Conservation (phyloP, 2,113 vertebrate species). For the Lepus europaeus region DNA sequence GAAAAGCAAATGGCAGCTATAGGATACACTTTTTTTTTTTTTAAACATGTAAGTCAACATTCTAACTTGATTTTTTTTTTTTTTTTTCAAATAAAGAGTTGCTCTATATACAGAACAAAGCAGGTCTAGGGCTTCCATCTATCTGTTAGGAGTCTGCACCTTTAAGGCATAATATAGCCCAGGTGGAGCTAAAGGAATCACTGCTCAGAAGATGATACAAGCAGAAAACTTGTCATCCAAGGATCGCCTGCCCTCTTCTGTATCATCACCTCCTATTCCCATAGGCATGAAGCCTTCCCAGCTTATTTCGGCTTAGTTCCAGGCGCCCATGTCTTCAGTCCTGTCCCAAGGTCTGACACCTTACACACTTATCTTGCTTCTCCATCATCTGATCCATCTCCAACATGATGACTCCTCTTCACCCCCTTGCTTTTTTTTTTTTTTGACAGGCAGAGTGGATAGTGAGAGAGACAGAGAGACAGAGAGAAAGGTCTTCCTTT, state of each 20-base stretch:
- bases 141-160: neutral
- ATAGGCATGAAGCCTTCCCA: neutral
- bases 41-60: neutral
- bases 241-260: neutral
- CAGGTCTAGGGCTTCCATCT: neutral
- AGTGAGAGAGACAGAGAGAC: no score
- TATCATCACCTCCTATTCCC: neutral
- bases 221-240: neutral
- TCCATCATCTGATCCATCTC: neutral
- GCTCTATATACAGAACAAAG: neutral
- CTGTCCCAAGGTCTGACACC: neutral
- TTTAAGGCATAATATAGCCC: neutral
- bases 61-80: neutral
- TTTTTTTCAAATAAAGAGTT: neutral
- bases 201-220: neutral
- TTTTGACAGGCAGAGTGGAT: no score
- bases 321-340: neutral
- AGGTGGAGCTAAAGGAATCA: neutral
- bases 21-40: neutral
- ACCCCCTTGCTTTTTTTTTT: neutral
- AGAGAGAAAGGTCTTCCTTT: no score
- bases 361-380: neutral
- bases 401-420: neutral
- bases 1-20: neutral
- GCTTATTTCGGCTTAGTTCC: neutral